Evolutionary conservation across 2,113 vertebrate species (phyloP), one percentile per base, ranked within the genome.

Genomic region (Actenoides lindsayi): DNA sequence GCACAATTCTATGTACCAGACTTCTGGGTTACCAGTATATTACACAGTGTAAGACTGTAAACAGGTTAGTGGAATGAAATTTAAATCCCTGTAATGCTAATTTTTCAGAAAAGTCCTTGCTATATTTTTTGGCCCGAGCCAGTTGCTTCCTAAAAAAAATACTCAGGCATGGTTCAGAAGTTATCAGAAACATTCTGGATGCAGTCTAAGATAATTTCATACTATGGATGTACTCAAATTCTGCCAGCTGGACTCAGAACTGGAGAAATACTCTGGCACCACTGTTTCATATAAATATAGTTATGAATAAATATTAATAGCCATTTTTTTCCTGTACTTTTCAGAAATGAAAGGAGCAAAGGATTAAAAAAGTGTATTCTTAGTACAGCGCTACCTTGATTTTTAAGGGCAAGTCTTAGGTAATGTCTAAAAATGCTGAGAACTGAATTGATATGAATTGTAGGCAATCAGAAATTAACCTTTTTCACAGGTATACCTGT

Each of bases 241-340:
- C 83, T 96, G 89, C 80, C 91, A 95, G 80, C 64, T 96, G 86
- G 60, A 83, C 63, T 81, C 64, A 75, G 59, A 96, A 87, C 10
- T 81, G 30, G 37, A 81, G 42, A 70, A 87, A 57, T 87, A 67
- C 6, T 54, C 60, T 89, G 91, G 56, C 51, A 70, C 14, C 91
- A 12, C 24, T 79, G 25, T 89, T 92, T 84, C 64, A 64, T 57
- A 77, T 14, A 71, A 64, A 83, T 77, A 51, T n/a, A 89, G 28
- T 39, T 93, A 69, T 24, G 17, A 87, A 95, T 67, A 82, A 82
- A 79, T 92, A 88, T 51, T 88, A 92, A 44, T 68, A 82, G 13
- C 4, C 6, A 0, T 0, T n/a, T 67, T 31, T 82, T 83, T 14
- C 10, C 11, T 77, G 11, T 48, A 31, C 11, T 78, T 93, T 64